These are phyloP conservation scores for Hydrolagus colliei DNA, from an alignment of 2,797 vertebrate species.

Conservation along the genomic window DNA sequence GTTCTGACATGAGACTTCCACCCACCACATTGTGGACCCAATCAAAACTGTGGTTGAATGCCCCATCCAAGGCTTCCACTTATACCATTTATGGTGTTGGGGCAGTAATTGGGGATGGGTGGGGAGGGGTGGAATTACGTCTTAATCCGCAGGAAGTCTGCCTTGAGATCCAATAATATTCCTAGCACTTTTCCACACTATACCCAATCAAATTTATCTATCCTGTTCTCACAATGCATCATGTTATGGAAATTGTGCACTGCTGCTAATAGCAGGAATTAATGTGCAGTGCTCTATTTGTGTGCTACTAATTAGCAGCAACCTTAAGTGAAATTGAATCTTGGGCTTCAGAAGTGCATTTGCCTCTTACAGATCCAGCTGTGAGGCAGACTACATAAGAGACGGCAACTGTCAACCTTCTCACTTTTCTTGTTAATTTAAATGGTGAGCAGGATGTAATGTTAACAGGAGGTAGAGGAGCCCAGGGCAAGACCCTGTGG, in stretches of 20 bases:
- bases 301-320: slow-evolving; percentile 3
- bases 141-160: too few species aligned
- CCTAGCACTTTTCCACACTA: neutral
- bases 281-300: neutral
- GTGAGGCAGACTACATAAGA: neutral
- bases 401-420: neutral
- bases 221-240: neutral
- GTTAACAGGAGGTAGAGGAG: neutral
- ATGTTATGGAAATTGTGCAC: neutral
- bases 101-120: too few species aligned
- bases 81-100: too few species aligned
- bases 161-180: neutral
- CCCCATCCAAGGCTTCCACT: too few species aligned
- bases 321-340: neutral
- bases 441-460: neutral
- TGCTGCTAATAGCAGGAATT: slow-evolving; percentile 10
- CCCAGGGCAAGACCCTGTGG: neutral
- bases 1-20: too few species aligned
- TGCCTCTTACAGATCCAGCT: neutral
- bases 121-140: too few species aligned
- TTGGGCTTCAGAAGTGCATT: neutral
- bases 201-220: neutral
- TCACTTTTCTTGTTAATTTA: slow-evolving; percentile 8
- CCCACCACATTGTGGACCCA: too few species aligned
- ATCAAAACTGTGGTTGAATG: too few species aligned